Conservation (phyloP, 2,888 invertebrate species). For the Gibbula magus region DNA sequence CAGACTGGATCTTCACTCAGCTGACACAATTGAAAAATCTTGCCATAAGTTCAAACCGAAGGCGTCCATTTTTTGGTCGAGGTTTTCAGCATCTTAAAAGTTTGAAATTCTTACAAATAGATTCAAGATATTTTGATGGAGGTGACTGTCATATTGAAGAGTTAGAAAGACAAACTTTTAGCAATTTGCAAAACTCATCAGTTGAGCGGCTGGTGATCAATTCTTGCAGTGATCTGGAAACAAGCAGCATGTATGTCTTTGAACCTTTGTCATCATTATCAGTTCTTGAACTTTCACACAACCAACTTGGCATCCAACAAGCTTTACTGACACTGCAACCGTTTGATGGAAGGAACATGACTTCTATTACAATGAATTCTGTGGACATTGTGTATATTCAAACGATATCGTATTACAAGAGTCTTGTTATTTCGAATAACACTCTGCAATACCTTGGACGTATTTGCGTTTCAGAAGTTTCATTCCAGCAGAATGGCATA, state of each 20-base stretch:
- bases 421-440: background rate
- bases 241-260: background rate
- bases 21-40: background rate
- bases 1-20: background rate
- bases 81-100: background rate
- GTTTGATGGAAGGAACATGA: background rate
- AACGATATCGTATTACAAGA: background rate
- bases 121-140: background rate
- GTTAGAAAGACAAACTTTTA: background rate
- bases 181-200: background rate
- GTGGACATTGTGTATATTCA: no score
- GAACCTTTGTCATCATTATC: background rate
- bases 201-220: background rate
- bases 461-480: background rate
- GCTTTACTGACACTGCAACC: background rate
- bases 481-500: background rate
- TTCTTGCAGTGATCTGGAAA: background rate
- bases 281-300: background rate
- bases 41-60: background rate
- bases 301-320: background rate
- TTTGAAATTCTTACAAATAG: background rate
- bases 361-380: no score
- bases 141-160: background rate
- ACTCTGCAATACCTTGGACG: background rate
- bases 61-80: background rate